phyloP scores from a whole-genome alignment of 2,888 invertebrate species.

The Dicroscelio sp. region DNA sequence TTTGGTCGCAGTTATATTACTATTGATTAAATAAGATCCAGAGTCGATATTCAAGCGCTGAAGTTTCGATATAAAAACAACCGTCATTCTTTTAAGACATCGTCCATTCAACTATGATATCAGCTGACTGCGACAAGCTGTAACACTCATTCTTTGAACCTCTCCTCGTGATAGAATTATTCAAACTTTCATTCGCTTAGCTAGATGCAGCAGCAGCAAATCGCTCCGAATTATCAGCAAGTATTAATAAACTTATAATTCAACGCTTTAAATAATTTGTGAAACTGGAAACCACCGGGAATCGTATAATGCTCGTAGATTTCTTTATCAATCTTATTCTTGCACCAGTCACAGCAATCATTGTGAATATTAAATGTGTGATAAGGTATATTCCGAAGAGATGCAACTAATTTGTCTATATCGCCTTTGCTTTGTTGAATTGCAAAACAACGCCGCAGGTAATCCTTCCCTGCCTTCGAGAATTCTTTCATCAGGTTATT shows the following conservation, averaged over 20 bases:
- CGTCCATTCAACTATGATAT: constrained; percentile 37
- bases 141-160: constrained; percentile 67
- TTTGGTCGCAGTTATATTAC: neutral
- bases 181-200: constrained; percentile 57
- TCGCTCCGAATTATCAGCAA: constrained; percentile 55
- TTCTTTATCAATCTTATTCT: constrained; percentile 15
- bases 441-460: constrained; percentile 54
- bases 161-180: constrained; percentile 58
- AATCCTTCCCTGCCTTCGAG: constrained; percentile 38
- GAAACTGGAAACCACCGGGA: constrained; percentile 55
- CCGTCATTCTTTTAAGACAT: constrained; percentile 49
- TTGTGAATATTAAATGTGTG: constrained; percentile 59
- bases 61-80: constrained; percentile 20
- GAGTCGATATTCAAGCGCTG: constrained; percentile 8
- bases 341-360: constrained; percentile 56
- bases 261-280: constrained; percentile 18
- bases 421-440: constrained; percentile 64
- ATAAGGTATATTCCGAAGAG: constrained; percentile 59
- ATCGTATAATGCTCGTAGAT: constrained; percentile 60
- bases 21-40: constrained; percentile 15
- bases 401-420: constrained; percentile 10
- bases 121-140: constrained; percentile 44
- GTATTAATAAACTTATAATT: constrained; percentile 18
- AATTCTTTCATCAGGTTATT: constrained; percentile 56
- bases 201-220: constrained; percentile 62